phyloP scores from a whole-genome alignment of 2,888 invertebrate genomes.

The Imbricaverruca yamaguchii region DNA sequence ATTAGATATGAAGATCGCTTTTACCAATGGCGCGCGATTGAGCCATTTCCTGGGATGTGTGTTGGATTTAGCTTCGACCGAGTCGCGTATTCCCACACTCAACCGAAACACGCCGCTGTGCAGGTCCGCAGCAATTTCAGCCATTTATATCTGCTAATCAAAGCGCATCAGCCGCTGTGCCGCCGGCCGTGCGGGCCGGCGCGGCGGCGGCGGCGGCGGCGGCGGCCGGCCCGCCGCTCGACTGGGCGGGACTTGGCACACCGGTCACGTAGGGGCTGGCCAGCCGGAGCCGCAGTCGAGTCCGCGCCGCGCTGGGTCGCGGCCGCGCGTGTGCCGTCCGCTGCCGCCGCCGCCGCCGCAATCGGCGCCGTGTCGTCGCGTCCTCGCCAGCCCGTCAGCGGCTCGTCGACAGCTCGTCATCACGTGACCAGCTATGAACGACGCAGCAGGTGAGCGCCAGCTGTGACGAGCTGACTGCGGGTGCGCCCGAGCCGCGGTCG shows the following conservation, averaged over 20 bases:
- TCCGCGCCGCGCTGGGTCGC: neutral
- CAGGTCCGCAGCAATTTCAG: neutral
- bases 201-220: neutral
- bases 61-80: neutral
- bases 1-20: no score
- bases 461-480: neutral
- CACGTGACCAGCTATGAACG: neutral
- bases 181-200: neutral
- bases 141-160: conserved; percentile 17
- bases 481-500: neutral
- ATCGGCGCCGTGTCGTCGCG: neutral
- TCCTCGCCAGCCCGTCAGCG: neutral
- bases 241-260: conserved; percentile 16
- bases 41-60: neutral
- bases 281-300: neutral
- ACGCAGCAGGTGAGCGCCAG: neutral
- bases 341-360: conserved; percentile 2
- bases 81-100: neutral
- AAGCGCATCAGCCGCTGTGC: neutral
- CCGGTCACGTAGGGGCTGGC: neutral
- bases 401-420: no score
- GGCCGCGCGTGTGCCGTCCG: neutral
- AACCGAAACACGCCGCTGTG: neutral
- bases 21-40: neutral
- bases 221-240: neutral